phyloP scores from a whole-genome alignment of 2,113 vertebrate genomes.

The Passer domesticus region DNA sequence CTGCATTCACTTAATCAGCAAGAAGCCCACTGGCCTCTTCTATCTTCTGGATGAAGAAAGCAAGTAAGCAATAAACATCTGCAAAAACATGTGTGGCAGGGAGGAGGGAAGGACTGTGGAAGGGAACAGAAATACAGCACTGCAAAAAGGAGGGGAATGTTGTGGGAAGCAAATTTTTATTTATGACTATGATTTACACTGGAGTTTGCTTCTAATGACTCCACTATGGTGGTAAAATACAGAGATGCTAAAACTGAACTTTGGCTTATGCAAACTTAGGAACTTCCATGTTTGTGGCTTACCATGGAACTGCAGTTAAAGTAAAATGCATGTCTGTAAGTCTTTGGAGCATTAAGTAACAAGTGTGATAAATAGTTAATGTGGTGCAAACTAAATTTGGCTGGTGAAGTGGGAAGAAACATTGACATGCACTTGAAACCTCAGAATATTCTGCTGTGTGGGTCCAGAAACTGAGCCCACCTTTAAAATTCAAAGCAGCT shows the following conservation, averaged over 20 bases:
- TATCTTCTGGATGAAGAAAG: constrained; percentile 97
- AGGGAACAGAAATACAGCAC: neutral
- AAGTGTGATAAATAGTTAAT: neutral
- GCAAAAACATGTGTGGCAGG: neutral
- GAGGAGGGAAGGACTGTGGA: constrained; percentile 4
- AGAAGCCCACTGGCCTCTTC: constrained; percentile 95
- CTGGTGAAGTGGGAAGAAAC: neutral
- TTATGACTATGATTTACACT: neutral
- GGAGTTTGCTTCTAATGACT: neutral
- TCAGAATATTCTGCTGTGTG: neutral
- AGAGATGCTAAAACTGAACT: neutral
- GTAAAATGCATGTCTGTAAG: neutral
- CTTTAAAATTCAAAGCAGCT: neutral
- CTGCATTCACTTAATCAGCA: constrained; percentile 97
- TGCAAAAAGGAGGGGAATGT: neutral
- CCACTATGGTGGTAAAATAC: neutral
- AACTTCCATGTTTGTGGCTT: neutral
- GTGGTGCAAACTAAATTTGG: neutral
- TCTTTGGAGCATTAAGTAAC: neutral
- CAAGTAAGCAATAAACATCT: constrained; percentile 84
- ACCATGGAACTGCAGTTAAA: neutral
- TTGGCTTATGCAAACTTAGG: neutral
- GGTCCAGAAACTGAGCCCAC: neutral
- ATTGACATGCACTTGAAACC: neutral
- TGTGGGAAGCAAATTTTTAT: neutral